Conservation (phyloP, 2,113 vertebrate genomes). For the Ardeotis arabs region DNA sequence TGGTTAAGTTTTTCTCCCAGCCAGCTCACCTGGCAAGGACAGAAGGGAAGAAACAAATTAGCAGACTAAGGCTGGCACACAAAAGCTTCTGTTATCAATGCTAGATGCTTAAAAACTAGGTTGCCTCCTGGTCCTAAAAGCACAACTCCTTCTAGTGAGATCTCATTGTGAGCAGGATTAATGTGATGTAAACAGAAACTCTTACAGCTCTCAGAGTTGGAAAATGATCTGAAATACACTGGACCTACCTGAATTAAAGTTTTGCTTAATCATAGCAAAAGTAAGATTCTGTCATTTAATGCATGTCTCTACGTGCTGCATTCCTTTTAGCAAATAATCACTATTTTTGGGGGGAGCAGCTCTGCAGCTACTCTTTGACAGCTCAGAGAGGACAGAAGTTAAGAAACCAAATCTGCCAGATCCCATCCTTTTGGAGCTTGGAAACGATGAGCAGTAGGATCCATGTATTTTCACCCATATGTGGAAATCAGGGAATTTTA, state of each 20-base stretch:
- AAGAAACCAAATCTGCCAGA: not conserved
- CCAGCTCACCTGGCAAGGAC: not conserved
- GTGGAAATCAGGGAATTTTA: not conserved
- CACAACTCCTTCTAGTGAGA: not conserved
- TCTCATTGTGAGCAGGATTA: not conserved
- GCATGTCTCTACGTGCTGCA: not conserved
- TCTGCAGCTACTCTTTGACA: not conserved
- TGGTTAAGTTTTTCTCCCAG: not conserved
- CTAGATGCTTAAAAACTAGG: not conserved
- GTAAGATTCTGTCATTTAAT: not conserved
- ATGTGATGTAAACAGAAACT: not conserved
- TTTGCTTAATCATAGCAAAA: not conserved
- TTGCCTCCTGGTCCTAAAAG: not conserved
- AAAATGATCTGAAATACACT: not conserved
- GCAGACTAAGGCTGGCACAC: not conserved
- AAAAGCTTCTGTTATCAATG: not conserved
- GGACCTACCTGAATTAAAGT: not conserved
- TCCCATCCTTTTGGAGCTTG: not conserved
- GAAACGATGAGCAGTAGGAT: not conserved
- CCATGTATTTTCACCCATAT: not conserved
- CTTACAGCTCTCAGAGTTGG: not conserved
- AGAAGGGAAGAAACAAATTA: not conserved
- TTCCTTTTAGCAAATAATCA: not conserved
- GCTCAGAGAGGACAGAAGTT: not conserved
- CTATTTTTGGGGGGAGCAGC: not conserved